Evolutionary conservation across 2,113 vertebrate genomes (phyloP).

Genomic region (Engraulis encrasicolus): DNA sequence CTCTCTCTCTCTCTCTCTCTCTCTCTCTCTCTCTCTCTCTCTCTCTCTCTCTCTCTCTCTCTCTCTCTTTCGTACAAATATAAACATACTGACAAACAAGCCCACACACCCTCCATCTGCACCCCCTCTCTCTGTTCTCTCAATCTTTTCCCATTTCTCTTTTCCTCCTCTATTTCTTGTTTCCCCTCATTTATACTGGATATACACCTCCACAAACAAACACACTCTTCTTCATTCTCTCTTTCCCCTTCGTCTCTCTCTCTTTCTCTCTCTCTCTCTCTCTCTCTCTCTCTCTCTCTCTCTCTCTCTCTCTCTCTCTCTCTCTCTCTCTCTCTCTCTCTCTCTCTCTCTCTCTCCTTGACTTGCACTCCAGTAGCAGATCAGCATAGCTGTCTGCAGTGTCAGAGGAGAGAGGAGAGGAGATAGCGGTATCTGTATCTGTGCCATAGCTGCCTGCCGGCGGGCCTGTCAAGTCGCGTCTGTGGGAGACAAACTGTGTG

Average conservation of each 20-base stretch:
- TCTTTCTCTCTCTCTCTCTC: neutral
- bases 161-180: neutral
- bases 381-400: slow-evolving; percentile 1
- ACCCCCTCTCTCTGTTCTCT: no score
- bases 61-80: no score
- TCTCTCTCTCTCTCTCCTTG: neutral
- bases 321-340: neutral
- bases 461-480: neutral
- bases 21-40: neutral
- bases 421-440: no score
- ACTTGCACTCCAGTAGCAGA: neutral
- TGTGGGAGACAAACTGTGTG: neutral
- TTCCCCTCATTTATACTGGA: neutral
- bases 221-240: no score
- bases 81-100: no score
- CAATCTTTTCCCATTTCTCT: no score
- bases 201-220: no score
- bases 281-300: neutral
- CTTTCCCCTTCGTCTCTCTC: no score
- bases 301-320: neutral
- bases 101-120: neutral
- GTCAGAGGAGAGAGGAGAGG: neutral
- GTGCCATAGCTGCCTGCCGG: slow-evolving; percentile 10
- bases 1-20: neutral
- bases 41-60: neutral